phyloP scores from a whole-genome alignment of 2,797 vertebrate genomes.

The Cynopterus sphinx region DNA sequence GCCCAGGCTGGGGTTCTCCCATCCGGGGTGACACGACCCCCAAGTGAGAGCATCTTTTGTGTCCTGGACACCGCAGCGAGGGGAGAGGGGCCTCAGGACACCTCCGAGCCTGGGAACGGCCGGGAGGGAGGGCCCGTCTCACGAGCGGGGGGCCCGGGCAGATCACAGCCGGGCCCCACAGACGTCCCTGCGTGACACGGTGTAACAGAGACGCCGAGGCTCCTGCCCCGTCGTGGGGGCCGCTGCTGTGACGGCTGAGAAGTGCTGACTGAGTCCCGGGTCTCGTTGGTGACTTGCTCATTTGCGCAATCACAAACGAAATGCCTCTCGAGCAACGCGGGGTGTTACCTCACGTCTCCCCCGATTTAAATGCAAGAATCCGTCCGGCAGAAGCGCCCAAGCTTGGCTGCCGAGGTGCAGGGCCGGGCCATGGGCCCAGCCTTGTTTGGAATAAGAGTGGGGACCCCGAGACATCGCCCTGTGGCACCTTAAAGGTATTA shows the following conservation, averaged over 20 bases:
- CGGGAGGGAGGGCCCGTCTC: not conserved
- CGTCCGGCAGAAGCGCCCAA: not conserved
- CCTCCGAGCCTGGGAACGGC: not conserved
- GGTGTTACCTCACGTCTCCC: not conserved
- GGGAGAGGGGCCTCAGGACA: not conserved
- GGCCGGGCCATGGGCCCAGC: no score
- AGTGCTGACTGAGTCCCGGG: no score
- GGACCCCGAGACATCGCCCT: not conserved
- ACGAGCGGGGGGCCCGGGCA: fast-evolving
- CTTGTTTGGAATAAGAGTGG: not conserved
- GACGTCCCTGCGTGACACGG: not conserved
- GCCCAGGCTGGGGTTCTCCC: not conserved
- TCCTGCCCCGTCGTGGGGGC: not conserved
- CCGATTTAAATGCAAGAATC: not conserved
- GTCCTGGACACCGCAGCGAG: not conserved
- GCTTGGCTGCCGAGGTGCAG: not conserved
- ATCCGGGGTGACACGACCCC: fast-evolving
- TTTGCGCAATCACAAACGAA: not conserved
- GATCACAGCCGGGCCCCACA: not conserved
- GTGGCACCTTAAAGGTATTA: not conserved
- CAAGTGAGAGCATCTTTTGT: fast-evolving
- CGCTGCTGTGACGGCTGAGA: not conserved
- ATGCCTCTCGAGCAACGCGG: not conserved
- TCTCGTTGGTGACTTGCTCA: not conserved
- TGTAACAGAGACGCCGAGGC: fast-evolving